phyloP scores from a whole-genome alignment of 2,888 invertebrate genomes.

The Sinentomon sp. region DNA sequence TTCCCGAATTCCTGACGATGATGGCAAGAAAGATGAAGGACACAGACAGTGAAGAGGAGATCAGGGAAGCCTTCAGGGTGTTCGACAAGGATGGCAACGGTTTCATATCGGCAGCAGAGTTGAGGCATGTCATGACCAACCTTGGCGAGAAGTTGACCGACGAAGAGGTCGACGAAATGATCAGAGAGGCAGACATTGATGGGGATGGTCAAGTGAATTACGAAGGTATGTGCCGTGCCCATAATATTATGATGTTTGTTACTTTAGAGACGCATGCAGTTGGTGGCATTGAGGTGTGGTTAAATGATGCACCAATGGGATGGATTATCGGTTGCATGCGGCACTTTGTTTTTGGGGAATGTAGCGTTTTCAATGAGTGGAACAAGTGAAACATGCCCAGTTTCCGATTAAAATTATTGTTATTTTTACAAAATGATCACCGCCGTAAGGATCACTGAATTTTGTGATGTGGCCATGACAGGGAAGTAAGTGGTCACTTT shows the following conservation, averaged over 20 bases:
- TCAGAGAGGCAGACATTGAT: conserved; percentile 93
- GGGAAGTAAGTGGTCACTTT: too few relatives aligned
- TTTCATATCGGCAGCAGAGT: conserved; percentile 90
- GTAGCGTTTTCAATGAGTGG: too few relatives aligned
- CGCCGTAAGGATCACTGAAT: too few relatives aligned
- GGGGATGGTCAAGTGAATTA: conserved; percentile 98
- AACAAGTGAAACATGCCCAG: too few relatives aligned
- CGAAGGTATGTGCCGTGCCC: conserved; percentile 58
- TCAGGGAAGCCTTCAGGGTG: conserved; percentile 93
- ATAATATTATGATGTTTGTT: too few relatives aligned
- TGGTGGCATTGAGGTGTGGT: neutral
- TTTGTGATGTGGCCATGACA: too few relatives aligned
- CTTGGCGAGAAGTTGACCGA: conserved; percentile 96
- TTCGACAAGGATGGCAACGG: conserved; percentile 99
- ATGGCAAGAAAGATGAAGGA: conserved; percentile 99
- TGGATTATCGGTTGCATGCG: too few relatives aligned
- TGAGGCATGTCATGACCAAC: conserved; percentile 99
- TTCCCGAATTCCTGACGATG: conserved; percentile 99
- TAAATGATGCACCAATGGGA: too few relatives aligned
- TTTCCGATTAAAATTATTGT: too few relatives aligned
- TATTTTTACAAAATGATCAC: too few relatives aligned
- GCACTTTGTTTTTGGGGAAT: too few relatives aligned
- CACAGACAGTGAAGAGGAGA: conserved; percentile 97
- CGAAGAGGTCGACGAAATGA: conserved; percentile 98
- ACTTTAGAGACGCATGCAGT: neutral